Conservation (phyloP, 92 coral and sea anemone species). For the Paramuricea clavata region DNA sequence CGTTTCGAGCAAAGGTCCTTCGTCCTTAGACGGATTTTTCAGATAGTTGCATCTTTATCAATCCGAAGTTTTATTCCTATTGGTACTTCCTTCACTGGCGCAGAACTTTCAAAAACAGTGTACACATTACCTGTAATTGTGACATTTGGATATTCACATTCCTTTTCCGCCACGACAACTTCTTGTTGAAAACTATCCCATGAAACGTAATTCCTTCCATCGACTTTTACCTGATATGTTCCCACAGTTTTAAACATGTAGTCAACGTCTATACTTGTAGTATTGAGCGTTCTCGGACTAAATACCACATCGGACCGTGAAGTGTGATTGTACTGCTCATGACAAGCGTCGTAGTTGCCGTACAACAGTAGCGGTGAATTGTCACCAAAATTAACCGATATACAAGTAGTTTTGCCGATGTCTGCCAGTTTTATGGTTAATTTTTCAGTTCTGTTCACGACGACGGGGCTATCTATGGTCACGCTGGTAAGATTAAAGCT, state of each 20-base stretch:
- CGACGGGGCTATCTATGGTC: not conserved
- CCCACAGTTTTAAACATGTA: not conserved
- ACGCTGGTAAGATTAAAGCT: not conserved
- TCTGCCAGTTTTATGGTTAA: not conserved
- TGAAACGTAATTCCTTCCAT: not conserved
- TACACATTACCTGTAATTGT: constrained; percentile 3
- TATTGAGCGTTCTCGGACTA: not conserved
- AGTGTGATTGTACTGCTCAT: not conserved
- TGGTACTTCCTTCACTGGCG: too few relatives aligned
- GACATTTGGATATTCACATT: constrained; percentile 4
- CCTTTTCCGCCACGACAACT: not conserved
- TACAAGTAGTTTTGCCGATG: not conserved
- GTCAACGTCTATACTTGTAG: not conserved
- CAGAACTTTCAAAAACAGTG: too few relatives aligned
- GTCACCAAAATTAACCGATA: not conserved
- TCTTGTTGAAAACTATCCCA: not conserved
- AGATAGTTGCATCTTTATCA: too few relatives aligned
- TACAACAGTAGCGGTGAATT: not conserved
- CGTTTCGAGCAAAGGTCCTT: too few relatives aligned
- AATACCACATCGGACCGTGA: not conserved
- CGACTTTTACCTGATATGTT: not conserved
- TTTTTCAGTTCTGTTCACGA: not conserved
- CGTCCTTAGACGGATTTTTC: too few relatives aligned
- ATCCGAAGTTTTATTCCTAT: too few relatives aligned
- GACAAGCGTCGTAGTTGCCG: not conserved